Evolutionary conservation across 2,113 vertebrate species (phyloP).

Genomic region (Neofelis nebulosa): DNA sequence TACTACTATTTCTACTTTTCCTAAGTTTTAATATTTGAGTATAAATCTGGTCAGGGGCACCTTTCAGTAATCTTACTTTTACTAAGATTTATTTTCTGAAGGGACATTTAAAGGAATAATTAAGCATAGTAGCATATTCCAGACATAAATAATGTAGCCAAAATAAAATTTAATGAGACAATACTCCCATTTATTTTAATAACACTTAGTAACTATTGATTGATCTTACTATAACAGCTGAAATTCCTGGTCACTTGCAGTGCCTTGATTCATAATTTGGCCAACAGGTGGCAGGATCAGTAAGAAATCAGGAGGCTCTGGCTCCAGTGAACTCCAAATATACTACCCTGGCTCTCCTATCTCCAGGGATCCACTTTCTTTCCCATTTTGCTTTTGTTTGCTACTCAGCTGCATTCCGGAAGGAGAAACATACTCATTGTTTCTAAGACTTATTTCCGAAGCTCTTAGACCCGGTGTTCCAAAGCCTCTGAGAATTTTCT

Average conservation of each 20-base stretch:
- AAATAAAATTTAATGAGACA: conserved; percentile 2
- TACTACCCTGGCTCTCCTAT: background rate
- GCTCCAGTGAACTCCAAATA: background rate
- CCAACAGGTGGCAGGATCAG: conserved; percentile 38
- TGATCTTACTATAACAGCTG: background rate
- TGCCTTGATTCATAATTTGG: conserved; percentile 18
- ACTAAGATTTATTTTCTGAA: conserved; percentile 46
- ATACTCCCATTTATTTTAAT: background rate
- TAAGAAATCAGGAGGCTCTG: background rate
- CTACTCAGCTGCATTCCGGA: background rate
- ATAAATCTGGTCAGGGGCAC: background rate
- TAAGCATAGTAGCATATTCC: background rate
- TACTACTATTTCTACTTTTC: background rate
- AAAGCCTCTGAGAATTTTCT: conserved; percentile 7
- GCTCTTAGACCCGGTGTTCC: background rate
- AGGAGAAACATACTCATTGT: background rate
- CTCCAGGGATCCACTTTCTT: background rate
- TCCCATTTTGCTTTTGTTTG: background rate
- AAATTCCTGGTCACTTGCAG: background rate
- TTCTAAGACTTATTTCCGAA: conserved; percentile 41
- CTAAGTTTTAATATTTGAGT: conserved; percentile 30
- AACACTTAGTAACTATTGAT: background rate
- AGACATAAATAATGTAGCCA: background rate
- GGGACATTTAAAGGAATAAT: background rate
- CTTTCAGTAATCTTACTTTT: background rate